Evolutionary conservation across 2,113 vertebrate species (phyloP).

Genomic region (Clarias macrocephalus): DNA sequence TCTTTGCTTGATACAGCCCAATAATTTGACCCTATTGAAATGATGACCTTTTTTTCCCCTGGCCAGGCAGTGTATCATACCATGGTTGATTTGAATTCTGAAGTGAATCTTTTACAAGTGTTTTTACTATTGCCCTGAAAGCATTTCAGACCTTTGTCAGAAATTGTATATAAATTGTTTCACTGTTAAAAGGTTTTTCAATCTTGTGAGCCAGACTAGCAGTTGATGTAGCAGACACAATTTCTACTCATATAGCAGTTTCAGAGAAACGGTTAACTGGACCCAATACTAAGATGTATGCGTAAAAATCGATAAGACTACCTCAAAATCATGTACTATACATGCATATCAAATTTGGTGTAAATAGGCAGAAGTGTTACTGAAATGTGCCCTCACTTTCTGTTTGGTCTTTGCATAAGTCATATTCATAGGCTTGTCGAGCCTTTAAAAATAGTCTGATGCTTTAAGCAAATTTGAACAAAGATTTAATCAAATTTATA

Average conservation of each 20-base stretch:
- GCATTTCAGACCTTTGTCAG: conserved; percentile 18
- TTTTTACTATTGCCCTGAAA: not conserved
- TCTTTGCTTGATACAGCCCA: too few species aligned
- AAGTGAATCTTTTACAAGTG: not conserved
- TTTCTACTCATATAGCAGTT: not conserved
- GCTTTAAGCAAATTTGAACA: not conserved
- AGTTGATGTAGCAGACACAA: not conserved
- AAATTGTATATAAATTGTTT: conserved; percentile 15
- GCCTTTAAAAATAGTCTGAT: not conserved
- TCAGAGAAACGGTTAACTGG: not conserved
- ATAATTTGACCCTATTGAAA: too few species aligned
- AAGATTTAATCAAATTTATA: not conserved
- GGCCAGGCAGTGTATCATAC: not conserved
- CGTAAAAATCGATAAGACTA: not conserved
- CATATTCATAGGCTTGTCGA: not conserved
- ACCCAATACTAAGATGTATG: not conserved
- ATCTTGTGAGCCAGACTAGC: not conserved
- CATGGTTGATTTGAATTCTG: not conserved
- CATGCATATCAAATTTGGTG: not conserved
- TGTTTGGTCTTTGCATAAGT: not conserved
- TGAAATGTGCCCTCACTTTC: not conserved
- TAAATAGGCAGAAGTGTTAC: not conserved
- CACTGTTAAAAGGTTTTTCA: conserved; percentile 32
- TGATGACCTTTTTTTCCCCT: too few species aligned
- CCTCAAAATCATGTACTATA: conserved; percentile 13